Evolutionary conservation across 2,113 vertebrate genomes (phyloP).

Genomic region (Benitochromis conjunctus): DNA sequence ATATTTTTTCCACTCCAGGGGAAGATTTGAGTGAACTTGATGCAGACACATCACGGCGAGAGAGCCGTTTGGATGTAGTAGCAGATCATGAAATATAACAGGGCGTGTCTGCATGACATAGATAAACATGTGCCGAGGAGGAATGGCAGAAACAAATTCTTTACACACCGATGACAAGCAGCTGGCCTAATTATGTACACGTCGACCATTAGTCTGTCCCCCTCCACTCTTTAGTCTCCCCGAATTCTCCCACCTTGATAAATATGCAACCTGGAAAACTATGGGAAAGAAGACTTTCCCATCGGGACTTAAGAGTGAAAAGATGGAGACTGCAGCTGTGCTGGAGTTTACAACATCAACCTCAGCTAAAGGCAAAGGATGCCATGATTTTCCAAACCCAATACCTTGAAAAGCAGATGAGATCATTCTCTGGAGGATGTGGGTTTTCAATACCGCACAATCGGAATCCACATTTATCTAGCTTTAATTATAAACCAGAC

Average conservation of each 20-base stretch:
- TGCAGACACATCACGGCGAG: neutral
- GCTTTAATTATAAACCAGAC: neutral
- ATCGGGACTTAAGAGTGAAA: neutral
- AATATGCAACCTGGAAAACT: slow-evolving; percentile 2
- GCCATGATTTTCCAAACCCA: neutral
- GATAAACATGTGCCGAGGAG: neutral
- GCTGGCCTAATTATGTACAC: neutral
- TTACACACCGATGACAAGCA: neutral
- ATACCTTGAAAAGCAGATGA: neutral
- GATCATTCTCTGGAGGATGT: neutral
- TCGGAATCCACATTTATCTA: neutral
- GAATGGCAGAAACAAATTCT: neutral
- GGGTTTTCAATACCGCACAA: neutral
- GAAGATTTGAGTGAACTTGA: neutral
- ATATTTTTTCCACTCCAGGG: neutral
- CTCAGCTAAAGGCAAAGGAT: neutral
- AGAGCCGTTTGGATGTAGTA: neutral
- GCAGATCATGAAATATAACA: neutral
- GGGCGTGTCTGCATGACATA: neutral
- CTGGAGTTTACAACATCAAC: neutral
- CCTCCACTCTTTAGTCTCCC: neutral
- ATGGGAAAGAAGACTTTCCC: slow-evolving; percentile 10
- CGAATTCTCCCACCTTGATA: neutral
- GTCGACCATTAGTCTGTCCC: neutral
- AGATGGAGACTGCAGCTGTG: slow-evolving; percentile 24